Conservation (phyloP, 2,888 invertebrate species). For the Acrobasis suavella region DNA sequence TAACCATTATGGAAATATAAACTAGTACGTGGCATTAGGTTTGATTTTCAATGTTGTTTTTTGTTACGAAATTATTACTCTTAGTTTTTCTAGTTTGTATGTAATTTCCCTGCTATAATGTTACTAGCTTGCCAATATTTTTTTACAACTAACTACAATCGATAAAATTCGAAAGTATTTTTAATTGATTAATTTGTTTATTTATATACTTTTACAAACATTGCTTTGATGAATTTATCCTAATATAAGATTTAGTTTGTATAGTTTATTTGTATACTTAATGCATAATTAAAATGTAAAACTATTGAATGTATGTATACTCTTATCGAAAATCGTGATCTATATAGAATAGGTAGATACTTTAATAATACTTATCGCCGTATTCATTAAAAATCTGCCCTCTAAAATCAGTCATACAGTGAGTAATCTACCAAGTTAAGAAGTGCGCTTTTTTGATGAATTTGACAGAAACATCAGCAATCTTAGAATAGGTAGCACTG, state of each 20-base stretch:
- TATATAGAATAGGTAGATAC: not conserved
- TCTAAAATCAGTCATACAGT: no score
- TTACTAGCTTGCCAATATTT: slow-evolving; percentile 32
- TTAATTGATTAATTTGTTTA: not conserved
- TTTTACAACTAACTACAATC: slow-evolving; percentile 17
- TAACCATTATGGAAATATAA: no score
- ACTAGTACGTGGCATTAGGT: no score
- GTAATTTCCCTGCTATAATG: no score
- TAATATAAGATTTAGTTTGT: slow-evolving; percentile 19
- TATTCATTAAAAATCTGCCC: no score
- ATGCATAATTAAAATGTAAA: slow-evolving; percentile 6
- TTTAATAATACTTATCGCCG: not conserved
- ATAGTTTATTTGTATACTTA: slow-evolving; percentile 2
- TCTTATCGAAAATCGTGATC: not conserved
- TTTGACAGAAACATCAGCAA: no score
- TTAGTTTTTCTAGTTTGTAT: no score
- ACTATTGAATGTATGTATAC: not conserved
- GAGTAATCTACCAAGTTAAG: no score
- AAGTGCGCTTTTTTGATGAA: no score
- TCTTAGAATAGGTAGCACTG: no score
- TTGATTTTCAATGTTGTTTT: no score
- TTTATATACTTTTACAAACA: not conserved
- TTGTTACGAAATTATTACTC: no score
- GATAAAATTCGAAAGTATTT: not conserved
- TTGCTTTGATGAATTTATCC: slow-evolving; percentile 13